Evolutionary conservation across 1,140 invertebrate species (phyloP).

Genomic region (Dendroctonus valens): DNA sequence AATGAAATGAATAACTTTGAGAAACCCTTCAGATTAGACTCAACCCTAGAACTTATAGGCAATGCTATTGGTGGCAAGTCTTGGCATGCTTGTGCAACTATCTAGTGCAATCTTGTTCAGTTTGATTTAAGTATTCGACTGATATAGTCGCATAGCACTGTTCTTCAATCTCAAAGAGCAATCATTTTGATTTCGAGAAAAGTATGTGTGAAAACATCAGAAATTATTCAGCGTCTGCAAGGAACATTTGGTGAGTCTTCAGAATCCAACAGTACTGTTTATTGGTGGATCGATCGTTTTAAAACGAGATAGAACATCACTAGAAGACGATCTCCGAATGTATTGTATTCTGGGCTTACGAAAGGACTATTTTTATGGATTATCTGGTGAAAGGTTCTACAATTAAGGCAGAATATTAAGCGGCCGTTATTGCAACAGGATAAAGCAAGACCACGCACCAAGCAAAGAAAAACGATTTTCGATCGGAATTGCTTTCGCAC

Average conservation of each 20-base stretch:
- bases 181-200: not conserved
- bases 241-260: conserved; percentile 11
- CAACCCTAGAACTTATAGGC: too few species aligned
- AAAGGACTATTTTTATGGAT: too few species aligned
- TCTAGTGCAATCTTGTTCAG: not conserved
- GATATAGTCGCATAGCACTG: not conserved
- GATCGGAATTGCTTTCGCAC: too few species aligned
- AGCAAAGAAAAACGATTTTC: too few species aligned
- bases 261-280: conserved; percentile 26
- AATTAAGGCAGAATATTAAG: too few species aligned
- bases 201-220: conserved; percentile 1
- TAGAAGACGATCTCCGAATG: conserved; percentile 21
- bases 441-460: too few species aligned
- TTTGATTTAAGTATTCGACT: not conserved
- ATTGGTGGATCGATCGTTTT: conserved; percentile 26
- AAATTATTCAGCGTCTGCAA: conserved; percentile 6
- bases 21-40: too few species aligned
- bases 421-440: too few species aligned
- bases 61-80: not conserved
- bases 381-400: too few species aligned
- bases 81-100: conserved; percentile 1
- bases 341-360: too few species aligned
- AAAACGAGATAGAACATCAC: conserved; percentile 25
- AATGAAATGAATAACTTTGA: too few species aligned
- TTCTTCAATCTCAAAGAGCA: not conserved